Conservation (phyloP, 2,113 vertebrate genomes). For the Cololabis saira region DNA sequence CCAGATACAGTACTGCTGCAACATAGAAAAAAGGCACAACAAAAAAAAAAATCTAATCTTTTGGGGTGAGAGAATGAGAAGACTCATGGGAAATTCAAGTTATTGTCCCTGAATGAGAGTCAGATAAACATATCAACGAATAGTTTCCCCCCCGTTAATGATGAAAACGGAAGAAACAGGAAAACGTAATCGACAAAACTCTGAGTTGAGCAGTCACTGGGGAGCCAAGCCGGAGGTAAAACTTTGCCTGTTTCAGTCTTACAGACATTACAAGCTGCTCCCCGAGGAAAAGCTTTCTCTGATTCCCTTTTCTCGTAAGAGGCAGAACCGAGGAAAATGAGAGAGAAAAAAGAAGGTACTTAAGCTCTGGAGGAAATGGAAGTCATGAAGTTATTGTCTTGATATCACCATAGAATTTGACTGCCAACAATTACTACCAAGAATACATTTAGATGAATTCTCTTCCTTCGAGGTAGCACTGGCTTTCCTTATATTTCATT, state of each 20-base stretch:
- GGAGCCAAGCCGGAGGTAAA: slow-evolving; percentile 54
- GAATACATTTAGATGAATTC: not conserved
- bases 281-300: slow-evolving; percentile 37
- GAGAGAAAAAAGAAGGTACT: slow-evolving; percentile 4
- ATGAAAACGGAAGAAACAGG: slow-evolving; percentile 50
- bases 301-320: slow-evolving; percentile 34
- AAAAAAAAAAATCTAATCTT: slow-evolving; percentile 28
- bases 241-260: slow-evolving; percentile 64
- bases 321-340: slow-evolving; percentile 8
- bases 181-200: slow-evolving; percentile 55
- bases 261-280: slow-evolving; percentile 58
- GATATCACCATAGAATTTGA: slow-evolving; percentile 27
- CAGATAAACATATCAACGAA: slow-evolving; percentile 48
- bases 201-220: slow-evolving; percentile 45
- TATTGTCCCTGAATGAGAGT: slow-evolving; percentile 40
- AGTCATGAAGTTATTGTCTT: not conserved
- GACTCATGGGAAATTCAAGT: slow-evolving; percentile 41
- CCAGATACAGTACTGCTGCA: slow-evolving; percentile 7
- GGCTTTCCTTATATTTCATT: slow-evolving; percentile 14
- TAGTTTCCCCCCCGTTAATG: slow-evolving; percentile 41
- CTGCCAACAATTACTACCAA: slow-evolving; percentile 8
- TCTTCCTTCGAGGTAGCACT: slow-evolving; percentile 8
- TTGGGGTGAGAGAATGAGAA: slow-evolving; percentile 14
- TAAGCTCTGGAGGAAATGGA: not conserved
- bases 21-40: too few species aligned